These are phyloP conservation scores for Thalassoma bifasciatum DNA, from an alignment of 2,113 vertebrate species.

Conservation along the genomic window DNA sequence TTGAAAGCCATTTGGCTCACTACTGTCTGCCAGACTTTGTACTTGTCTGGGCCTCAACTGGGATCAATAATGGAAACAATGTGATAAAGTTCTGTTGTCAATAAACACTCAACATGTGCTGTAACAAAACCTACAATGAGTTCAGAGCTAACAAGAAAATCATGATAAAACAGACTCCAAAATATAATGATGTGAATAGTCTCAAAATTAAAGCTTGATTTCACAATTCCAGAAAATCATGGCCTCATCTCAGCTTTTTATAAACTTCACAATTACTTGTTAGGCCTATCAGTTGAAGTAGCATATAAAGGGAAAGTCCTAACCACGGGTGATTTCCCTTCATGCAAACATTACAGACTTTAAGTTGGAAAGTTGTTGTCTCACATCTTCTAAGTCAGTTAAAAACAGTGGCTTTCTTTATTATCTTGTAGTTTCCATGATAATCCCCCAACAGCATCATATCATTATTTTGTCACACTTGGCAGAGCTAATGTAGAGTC, in stretches of 20 bases:
- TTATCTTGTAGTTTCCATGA: neutral
- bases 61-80: constrained; percentile 50
- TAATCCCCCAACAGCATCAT: neutral
- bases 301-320: neutral
- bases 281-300: too few species aligned
- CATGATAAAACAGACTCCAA: neutral
- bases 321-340: neutral
- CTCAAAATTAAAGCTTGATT: neutral
- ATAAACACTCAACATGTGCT: constrained; percentile 10
- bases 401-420: neutral
- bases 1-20: constrained; percentile 29
- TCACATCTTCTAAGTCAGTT: neutral
- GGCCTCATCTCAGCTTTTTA: neutral
- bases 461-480: neutral
- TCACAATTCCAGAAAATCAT: too few species aligned
- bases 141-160: neutral
- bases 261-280: neutral
- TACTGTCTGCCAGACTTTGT: constrained; percentile 51
- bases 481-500: neutral
- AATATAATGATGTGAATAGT: too few species aligned
- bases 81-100: constrained; percentile 18
- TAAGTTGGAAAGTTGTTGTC: neutral
- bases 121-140: neutral
- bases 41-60: constrained; percentile 20
- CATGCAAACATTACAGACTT: neutral